Conservation (phyloP, 2,113 vertebrate genomes). For the Leucopternis melanops region DNA sequence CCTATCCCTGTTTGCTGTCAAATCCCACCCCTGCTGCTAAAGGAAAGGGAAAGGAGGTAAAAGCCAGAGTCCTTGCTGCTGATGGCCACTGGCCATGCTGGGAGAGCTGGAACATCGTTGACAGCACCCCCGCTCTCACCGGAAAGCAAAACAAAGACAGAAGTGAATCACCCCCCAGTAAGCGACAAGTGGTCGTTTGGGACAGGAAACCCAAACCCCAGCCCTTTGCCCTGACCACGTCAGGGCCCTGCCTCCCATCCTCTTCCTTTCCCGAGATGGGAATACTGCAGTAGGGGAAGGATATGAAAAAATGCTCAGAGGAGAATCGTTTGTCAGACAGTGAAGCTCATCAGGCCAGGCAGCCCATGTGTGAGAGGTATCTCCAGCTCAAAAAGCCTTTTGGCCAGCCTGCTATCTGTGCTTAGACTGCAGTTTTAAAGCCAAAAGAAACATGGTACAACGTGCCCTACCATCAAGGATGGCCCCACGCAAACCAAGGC, state of each 20-base stretch:
- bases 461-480: rapidly evolving
- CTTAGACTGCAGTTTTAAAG: neutral
- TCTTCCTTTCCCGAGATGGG: neutral
- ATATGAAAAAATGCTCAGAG: neutral
- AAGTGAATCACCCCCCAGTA: neutral
- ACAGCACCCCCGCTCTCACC: rapidly evolving
- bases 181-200: neutral
- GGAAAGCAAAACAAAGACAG: neutral
- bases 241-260: neutral
- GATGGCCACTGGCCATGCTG: rapidly evolving
- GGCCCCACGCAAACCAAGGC: neutral
- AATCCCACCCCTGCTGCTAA: neutral
- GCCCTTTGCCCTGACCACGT: neutral
- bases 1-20: neutral
- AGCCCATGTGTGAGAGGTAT: neutral
- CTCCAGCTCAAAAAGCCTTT: neutral
- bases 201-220: slow-evolving; percentile 39
- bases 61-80: neutral
- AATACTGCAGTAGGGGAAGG: neutral
- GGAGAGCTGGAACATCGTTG: neutral
- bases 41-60: neutral
- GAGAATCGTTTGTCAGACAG: neutral
- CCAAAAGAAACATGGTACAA: neutral
- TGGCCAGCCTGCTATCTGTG: neutral
- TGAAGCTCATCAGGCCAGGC: rapidly evolving